Evolutionary conservation across 2,113 vertebrate species (phyloP).

Genomic region (Mesitornis unicolor): DNA sequence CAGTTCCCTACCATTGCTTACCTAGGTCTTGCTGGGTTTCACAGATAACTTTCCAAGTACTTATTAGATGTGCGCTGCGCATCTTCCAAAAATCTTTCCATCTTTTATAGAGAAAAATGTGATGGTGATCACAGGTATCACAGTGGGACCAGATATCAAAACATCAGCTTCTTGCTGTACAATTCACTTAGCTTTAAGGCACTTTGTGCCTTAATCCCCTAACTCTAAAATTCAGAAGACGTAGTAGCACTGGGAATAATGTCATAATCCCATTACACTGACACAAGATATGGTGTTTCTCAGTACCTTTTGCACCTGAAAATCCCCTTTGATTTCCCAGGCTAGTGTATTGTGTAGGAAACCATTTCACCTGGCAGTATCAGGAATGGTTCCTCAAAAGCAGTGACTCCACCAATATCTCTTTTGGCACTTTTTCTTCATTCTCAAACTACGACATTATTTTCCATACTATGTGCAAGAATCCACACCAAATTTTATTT

Average conservation of each 20-base stretch:
- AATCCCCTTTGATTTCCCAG: neutral
- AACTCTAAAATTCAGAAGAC: neutral
- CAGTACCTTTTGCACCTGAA: neutral
- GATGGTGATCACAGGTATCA: neutral
- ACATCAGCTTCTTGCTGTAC: neutral
- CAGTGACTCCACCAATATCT: accelerated
- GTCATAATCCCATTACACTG: neutral
- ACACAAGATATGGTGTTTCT: neutral
- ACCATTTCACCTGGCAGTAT: neutral
- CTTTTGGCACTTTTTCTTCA: neutral
- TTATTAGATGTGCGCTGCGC: neutral
- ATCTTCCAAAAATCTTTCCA: neutral
- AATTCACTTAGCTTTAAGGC: neutral
- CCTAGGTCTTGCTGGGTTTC: neutral
- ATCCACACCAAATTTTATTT: neutral
- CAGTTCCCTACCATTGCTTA: neutral
- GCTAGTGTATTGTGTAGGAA: neutral
- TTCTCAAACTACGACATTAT: accelerated
- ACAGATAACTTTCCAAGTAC: accelerated
- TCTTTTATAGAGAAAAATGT: neutral
- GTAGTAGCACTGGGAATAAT: neutral
- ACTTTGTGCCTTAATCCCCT: neutral
- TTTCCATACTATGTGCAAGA: neutral
- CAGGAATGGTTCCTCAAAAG: accelerated
- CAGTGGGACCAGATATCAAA: neutral